phyloP scores from a whole-genome alignment of 1,140 invertebrate species.

The Ephestia elutella region DNA sequence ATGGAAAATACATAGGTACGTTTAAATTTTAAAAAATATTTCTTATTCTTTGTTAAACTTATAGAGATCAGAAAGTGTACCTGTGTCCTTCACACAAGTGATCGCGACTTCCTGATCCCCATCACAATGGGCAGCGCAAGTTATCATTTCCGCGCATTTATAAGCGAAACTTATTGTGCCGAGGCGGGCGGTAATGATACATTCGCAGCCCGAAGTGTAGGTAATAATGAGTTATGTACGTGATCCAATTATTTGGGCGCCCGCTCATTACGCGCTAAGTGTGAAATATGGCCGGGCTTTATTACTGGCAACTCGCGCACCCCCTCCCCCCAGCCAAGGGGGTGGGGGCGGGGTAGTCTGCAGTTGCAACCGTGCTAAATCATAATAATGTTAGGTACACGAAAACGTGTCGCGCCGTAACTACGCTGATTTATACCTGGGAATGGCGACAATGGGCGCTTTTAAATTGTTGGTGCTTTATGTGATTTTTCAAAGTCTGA shows the following conservation, averaged over 20 bases:
- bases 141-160: not conserved
- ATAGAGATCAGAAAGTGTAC: too few relatives aligned
- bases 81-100: not conserved
- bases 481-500: not conserved
- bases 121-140: too few relatives aligned
- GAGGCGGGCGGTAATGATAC: conserved; percentile 57
- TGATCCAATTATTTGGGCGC: conserved; percentile 76
- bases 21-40: too few relatives aligned
- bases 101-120: not conserved
- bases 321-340: conserved; percentile 11
- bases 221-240: conserved; percentile 76
- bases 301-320: conserved; percentile 48
- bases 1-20: too few relatives aligned
- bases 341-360: conserved; percentile 26
- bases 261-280: conserved; percentile 75
- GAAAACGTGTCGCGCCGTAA: not conserved
- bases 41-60: too few relatives aligned
- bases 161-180: conserved; percentile 2
- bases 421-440: conserved; percentile 1
- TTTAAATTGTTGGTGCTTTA: not conserved
- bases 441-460: not conserved
- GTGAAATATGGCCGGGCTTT: conserved; percentile 73
- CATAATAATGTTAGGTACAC: conserved; percentile 64
- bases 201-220: conserved; percentile 60
- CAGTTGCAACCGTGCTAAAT: conserved; percentile 63